A percentile compares a stretch with the other conserved stretches of the same genome.
Conservation (phyloP, 2,888 invertebrate genomes). For the Petrolisthes manimaculis region DNA sequence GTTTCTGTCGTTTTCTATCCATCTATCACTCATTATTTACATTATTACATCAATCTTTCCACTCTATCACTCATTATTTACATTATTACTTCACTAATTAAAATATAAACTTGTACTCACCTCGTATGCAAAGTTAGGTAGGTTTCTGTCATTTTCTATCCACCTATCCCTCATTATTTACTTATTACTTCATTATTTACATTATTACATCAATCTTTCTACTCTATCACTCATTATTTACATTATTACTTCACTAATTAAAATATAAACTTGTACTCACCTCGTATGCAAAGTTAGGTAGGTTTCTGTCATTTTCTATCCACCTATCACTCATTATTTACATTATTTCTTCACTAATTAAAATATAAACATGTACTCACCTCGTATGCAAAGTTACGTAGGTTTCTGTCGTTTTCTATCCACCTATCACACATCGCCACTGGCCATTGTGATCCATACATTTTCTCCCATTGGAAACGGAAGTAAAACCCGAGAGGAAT, state of each 20-base stretch:
- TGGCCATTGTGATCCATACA: constrained; percentile 86
- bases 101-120: no score
- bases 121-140: no score
- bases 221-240: not conserved
- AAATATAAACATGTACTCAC: no score
- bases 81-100: no score
- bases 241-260: not conserved
- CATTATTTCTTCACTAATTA: no score
- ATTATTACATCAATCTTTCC: no score
- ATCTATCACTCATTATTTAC: not conserved
- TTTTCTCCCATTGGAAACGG: constrained; percentile 86
- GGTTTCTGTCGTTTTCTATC: constrained; percentile 85
- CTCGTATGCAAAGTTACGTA: constrained; percentile 87
- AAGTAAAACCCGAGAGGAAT: constrained; percentile 95
- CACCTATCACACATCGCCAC: constrained; percentile 88
- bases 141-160: not conserved
- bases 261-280: not conserved
- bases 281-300: not conserved
- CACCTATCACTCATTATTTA: not conserved
- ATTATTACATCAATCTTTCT: no score
- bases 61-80: not conserved
- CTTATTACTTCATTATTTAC: no score
- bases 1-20: not conserved
- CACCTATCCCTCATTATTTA: not conserved
- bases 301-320: not conserved